Conservation (phyloP, 2,113 vertebrate genomes). For the Oenanthe melanoleuca region DNA sequence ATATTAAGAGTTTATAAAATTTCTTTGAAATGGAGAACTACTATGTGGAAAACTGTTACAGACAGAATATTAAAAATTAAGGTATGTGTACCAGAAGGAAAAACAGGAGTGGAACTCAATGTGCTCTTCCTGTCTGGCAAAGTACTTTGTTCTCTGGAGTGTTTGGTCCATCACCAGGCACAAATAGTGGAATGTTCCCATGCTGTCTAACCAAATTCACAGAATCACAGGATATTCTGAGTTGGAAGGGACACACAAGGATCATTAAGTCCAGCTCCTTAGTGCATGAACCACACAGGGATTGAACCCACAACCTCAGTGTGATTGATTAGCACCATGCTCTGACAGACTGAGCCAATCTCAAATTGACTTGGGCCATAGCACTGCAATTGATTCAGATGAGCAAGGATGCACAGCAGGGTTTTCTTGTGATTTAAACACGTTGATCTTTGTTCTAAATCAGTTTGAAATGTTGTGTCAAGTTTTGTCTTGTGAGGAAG, state of each 20-base stretch:
- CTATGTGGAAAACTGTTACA: not conserved
- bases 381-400: not conserved
- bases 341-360: not conserved
- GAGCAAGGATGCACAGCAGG: not conserved
- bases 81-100: not conserved
- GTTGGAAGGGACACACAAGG: not conserved
- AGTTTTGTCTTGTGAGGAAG: not conserved
- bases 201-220: fast-evolving
- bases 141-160: not conserved
- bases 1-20: not conserved
- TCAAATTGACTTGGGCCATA: not conserved
- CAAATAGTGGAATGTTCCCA: not conserved
- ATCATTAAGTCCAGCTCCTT: not conserved
- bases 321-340: not conserved
- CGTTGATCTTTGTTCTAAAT: not conserved
- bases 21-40: not conserved
- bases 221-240: not conserved
- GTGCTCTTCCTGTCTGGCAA: not conserved
- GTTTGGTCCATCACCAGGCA: not conserved
- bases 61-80: not conserved
- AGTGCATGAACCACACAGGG: not conserved
- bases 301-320: not conserved
- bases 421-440: not conserved
- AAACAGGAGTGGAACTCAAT: not conserved
- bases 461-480: not conserved